Evolutionary conservation across 1,140 invertebrate genomes (phyloP), one percentile per base, ranked within the genome.

Genomic region (Harlomillsia oculata): DNA sequence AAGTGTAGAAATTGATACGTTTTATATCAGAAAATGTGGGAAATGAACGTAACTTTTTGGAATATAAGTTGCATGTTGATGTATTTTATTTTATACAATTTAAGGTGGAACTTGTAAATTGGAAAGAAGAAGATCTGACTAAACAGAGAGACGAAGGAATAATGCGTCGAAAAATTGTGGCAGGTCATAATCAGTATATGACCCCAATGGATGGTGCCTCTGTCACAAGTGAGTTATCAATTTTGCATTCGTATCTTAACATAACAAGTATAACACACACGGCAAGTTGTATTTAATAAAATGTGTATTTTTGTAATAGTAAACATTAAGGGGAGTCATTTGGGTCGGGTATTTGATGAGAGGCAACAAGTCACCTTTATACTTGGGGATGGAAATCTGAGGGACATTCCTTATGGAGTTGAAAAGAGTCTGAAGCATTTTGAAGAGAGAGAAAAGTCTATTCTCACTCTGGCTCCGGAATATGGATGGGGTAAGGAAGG

Each of bases 351-450:
- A 5, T 89, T 93, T 72, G 84, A 80, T 51, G 72, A 89, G 28
- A 75, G 86, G 66, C 82, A 90, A 61, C n/a, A n/a, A n/a, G 77
- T 93, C 0, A 78, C 81, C 37, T 97, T 96, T 70, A 71, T 72
- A 30, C 72, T 96, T n/a, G 92, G 92, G 0, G 93, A 97, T 73
- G 91, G 86, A 18, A 76, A 72, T 48, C 83, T 86, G 54, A 69
- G 72, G 37, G 81, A 82, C 56, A 72, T 98, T 16, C 78, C 89
- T 18, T 77, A 82, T 34, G 94, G 91, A 2, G 69, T 98, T 16
- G 95, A 98, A 70, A 76, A 77, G 60, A 90, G 88, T 1, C 66
- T 97, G 1, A 78, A 83, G 59, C 87, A 83, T 67, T 91, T 98
- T 69, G 84, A 82, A 62, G 79, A 80, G 59, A 82, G 80, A 5